These are phyloP conservation scores for Dynastes hyllus DNA, from an alignment of 2,888 invertebrate genomes.

Conservation along the genomic window DNA sequence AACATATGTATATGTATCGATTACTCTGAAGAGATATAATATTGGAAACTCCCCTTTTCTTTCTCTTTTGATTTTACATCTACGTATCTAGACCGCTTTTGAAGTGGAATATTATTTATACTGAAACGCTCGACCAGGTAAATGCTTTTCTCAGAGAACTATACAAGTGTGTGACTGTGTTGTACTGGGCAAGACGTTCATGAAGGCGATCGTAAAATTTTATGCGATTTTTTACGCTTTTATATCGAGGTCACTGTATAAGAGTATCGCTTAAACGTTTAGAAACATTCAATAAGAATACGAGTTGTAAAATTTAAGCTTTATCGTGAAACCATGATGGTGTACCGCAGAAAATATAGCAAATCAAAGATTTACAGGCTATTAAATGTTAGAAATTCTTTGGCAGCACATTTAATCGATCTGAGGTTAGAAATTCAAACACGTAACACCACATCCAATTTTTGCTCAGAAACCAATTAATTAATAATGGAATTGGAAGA, in stretches of 20 bases:
- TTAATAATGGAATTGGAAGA: too few relatives aligned
- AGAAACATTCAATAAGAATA: conserved; percentile 4
- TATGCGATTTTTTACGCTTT: conserved; percentile 5
- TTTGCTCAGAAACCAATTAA: too few relatives aligned
- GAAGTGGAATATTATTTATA: conserved; percentile 2
- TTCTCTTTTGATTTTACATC: neutral
- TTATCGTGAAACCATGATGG: neutral
- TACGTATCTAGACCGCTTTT: neutral
- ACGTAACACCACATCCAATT: too few relatives aligned
- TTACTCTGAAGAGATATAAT: conserved; percentile 19
- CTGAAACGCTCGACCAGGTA: neutral
- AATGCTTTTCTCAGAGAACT: neutral
- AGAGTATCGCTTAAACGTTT: conserved; percentile 5
- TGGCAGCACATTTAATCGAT: neutral
- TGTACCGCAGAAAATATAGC: neutral
- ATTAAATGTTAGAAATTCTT: neutral
- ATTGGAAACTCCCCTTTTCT: conserved; percentile 12
- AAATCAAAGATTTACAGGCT: neutral
- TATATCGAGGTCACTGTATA: conserved; percentile 1
- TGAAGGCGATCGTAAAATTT: conserved; percentile 14
- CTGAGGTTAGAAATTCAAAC: too few relatives aligned
- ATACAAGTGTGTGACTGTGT: neutral
- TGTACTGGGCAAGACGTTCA: conserved; percentile 8
- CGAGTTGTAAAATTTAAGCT: conserved; percentile 10
- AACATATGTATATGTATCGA: conserved; percentile 29